These are phyloP conservation scores for Leptopilina drosophilae DNA, from an alignment of 2,888 invertebrate genomes.

Conservation along the genomic window DNA sequence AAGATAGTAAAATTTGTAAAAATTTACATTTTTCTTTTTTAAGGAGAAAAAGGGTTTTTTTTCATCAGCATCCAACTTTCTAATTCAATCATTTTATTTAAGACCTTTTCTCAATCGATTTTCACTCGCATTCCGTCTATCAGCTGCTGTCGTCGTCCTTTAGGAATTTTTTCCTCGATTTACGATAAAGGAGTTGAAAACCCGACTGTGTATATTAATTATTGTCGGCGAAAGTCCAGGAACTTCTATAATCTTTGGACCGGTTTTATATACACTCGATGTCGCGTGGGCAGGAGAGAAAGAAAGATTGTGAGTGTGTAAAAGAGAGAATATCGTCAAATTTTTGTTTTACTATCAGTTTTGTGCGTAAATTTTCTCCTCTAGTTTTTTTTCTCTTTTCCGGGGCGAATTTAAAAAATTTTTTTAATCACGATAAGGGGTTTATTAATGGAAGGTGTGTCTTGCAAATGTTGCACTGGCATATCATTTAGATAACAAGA, in stretches of 20 bases:
- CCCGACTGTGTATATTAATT: constrained; percentile 42
- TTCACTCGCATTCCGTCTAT: constrained; percentile 17
- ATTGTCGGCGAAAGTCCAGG: constrained; percentile 48
- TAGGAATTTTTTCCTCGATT: constrained; percentile 32
- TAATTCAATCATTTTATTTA: constrained; percentile 29
- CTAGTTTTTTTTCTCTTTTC: background rate
- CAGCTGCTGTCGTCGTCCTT: constrained; percentile 10
- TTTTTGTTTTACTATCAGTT: no score
- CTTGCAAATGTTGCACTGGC: background rate
- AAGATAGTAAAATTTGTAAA: no score
- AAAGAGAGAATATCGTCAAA: background rate
- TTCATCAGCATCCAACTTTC: constrained; percentile 37
- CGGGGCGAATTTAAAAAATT: background rate
- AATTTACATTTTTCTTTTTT: no score
- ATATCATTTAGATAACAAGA: constrained; percentile 27
- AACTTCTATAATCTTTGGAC: constrained; percentile 31
- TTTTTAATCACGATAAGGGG: background rate
- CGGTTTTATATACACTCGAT: constrained; percentile 39
- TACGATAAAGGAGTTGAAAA: constrained; percentile 29
- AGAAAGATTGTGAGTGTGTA: background rate
- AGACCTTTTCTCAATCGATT: constrained; percentile 32
- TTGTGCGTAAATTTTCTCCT: no score
- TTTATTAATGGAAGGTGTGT: constrained; percentile 24
- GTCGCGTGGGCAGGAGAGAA: constrained; percentile 47
- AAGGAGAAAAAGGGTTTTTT: background rate